Base-by-base conservation (phyloP, 2,888 invertebrate genomes). In the Drosophila robusta region DNA sequence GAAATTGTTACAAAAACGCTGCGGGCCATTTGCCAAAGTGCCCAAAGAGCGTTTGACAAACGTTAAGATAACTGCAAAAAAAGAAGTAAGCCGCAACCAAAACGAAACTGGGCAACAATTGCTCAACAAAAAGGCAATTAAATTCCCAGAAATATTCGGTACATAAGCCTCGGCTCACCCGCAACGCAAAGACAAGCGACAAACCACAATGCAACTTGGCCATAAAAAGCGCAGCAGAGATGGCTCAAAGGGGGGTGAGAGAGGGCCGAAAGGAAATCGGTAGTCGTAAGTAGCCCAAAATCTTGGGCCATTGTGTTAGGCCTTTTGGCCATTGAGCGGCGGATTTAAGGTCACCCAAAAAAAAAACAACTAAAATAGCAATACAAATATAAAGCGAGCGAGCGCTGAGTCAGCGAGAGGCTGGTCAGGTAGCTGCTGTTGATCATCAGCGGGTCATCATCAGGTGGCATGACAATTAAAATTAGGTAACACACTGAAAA, bases 401-500 rank as follows among this genome's bases (percentile, higher is more conserved):
- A 54, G 64, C 41, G 29, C 54, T 52, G 11, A 32, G 32, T 32
- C 32, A 32, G 32, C 32, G 32, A 29, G 29, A 29, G 29, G 58
- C 38, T 64, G 24, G 46, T 41, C 75, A 75, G 78, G 75, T 78
- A 75, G 75, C 49, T 32, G 54, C 49, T 32, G 54, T 47, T 22
- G 41, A 61, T 52, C 62, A 70, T 68, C 68, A 69, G 34, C 45
- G 44, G 46, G 45, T 66, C 76, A 69, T 76, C 81, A 84, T 86
- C 85, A 86, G 85, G 89, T 86, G 89, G 89, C 89, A 89, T 86
- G 85, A 86, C 89, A 86, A 87, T 89, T 86, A 87, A 89, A 86
- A 89, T 83, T 79, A 89, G 88, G 85, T 85, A 89, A 89, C 89
- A 87, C 87, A 62, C 63, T 87, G 85, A 81, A 86, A 89, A 89